Percentiles rank a stretch among this genome's conserved stretches.
Evolutionary conservation across 2,113 vertebrate species (phyloP).

Genomic region (Petrocephalus microphthalmus): DNA sequence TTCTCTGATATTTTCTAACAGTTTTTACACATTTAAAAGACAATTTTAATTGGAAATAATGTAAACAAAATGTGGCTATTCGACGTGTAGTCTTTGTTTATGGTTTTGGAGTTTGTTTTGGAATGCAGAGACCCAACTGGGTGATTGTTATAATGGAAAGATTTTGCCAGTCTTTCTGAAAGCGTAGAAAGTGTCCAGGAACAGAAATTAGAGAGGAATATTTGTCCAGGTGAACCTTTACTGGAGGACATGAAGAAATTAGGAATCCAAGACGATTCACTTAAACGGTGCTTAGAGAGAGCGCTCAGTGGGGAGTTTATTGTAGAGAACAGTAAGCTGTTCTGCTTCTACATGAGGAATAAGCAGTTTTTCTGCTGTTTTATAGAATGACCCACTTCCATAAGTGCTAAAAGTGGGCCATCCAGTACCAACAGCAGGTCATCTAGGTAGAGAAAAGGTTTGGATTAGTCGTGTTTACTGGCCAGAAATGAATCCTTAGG

Average conservation of each 20-base stretch:
- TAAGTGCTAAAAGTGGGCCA: not conserved
- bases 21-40: too few species aligned
- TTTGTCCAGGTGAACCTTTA: too few species aligned
- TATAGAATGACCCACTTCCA: slow-evolving; percentile 1
- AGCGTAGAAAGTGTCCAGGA: not conserved
- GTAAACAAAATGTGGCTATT: too few species aligned
- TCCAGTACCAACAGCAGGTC: not conserved
- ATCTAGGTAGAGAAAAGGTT: not conserved
- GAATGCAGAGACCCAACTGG: not conserved
- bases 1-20: not conserved
- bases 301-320: not conserved
- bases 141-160: not conserved
- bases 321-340: not conserved
- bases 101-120: too few species aligned
- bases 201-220: not conserved
- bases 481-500: not conserved
- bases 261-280: not conserved
- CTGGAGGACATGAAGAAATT: not conserved
- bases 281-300: not conserved
- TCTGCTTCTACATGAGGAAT: not conserved
- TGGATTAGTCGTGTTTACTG: not conserved
- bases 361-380: not conserved
- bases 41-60: too few species aligned
- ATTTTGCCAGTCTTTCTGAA: not conserved
- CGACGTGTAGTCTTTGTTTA: too few species aligned